Percentiles rank a stretch among this genome's conserved stretches.
Evolutionary conservation across 2,797 vertebrate species (phyloP).

Genomic region (Aotus griseimembra): DNA sequence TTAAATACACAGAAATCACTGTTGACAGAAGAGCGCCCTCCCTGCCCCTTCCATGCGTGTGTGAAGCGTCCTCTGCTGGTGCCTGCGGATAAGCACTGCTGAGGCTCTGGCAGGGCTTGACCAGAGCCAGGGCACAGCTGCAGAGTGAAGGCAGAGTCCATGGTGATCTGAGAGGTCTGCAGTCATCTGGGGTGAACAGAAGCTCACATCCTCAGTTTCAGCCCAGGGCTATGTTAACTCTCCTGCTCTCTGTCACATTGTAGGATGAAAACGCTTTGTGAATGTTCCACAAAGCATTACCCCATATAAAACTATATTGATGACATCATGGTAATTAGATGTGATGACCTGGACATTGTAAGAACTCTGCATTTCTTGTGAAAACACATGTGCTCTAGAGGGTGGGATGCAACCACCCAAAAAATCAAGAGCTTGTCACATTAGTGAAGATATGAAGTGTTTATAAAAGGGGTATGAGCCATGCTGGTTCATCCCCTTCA

Average conservation of each 20-base stretch:
- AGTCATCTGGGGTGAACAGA: background rate
- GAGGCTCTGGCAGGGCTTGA: background rate
- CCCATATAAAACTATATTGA: too few species aligned
- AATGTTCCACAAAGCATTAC: background rate
- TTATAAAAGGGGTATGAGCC: background rate
- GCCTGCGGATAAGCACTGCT: accelerated
- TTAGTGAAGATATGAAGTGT: background rate
- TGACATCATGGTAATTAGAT: background rate
- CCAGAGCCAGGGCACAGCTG: background rate
- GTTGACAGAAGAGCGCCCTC: accelerated
- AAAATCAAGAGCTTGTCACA: background rate
- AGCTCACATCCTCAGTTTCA: accelerated
- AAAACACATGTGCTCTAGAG: background rate
- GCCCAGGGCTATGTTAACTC: background rate
- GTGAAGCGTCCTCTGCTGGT: background rate
- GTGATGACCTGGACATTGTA: background rate
- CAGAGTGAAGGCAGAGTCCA: background rate
- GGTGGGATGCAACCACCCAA: background rate
- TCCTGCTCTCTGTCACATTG: background rate
- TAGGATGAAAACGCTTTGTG: background rate
- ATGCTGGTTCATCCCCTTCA: background rate
- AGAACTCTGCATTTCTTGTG: background rate
- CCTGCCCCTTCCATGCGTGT: background rate
- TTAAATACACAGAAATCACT: background rate
- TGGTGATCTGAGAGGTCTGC: background rate